These are phyloP conservation scores for Homarus gammarus DNA, from an alignment of 2,888 invertebrate species.

Conservation along the genomic window DNA sequence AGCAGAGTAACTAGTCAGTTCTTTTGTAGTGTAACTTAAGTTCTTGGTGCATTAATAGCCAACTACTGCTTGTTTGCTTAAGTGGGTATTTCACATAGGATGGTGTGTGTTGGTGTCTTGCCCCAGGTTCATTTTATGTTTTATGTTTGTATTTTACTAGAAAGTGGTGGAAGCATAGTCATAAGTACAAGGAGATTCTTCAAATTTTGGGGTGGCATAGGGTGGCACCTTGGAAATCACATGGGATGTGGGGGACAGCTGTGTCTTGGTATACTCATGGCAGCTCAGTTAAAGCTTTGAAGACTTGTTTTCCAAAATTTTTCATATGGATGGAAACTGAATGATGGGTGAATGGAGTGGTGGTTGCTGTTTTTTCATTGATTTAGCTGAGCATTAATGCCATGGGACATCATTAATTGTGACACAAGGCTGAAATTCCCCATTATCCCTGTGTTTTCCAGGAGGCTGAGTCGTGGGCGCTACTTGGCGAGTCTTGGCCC, in stretches of 20 bases:
- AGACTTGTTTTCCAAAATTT: slow-evolving; percentile 37
- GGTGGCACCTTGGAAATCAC: slow-evolving; percentile 76
- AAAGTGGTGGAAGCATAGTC: slow-evolving; percentile 37
- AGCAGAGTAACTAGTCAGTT: slow-evolving; percentile 35
- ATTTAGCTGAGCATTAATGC: slow-evolving; percentile 54
- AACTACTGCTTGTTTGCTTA: slow-evolving; percentile 13
- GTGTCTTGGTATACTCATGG: slow-evolving; percentile 70
- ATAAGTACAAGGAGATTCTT: slow-evolving; percentile 30
- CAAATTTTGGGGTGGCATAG: slow-evolving; percentile 46
- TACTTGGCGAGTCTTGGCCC: slow-evolving; percentile 66
- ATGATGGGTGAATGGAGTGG: slow-evolving; percentile 15
- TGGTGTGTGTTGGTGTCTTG: slow-evolving; percentile 62
- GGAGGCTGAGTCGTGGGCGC: slow-evolving; percentile 71
- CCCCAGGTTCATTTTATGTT: slow-evolving; percentile 19
- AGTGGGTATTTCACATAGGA: slow-evolving; percentile 68
- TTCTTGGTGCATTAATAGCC: slow-evolving; percentile 32
- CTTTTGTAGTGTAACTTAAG: slow-evolving; percentile 31
- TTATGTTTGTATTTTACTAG: slow-evolving; percentile 32
- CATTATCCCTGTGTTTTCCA: slow-evolving; percentile 74
- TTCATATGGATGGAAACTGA: slow-evolving; percentile 1
- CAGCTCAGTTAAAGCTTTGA: slow-evolving; percentile 61
- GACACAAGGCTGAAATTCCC: slow-evolving; percentile 70
- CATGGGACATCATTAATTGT: slow-evolving; percentile 43
- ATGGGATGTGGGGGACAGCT: slow-evolving; percentile 73
- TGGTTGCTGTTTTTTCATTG: slow-evolving; percentile 13